These are phyloP conservation scores for Antheraea pernyi DNA, from an alignment of 1,140 invertebrate genomes.

Conservation along the genomic window DNA sequence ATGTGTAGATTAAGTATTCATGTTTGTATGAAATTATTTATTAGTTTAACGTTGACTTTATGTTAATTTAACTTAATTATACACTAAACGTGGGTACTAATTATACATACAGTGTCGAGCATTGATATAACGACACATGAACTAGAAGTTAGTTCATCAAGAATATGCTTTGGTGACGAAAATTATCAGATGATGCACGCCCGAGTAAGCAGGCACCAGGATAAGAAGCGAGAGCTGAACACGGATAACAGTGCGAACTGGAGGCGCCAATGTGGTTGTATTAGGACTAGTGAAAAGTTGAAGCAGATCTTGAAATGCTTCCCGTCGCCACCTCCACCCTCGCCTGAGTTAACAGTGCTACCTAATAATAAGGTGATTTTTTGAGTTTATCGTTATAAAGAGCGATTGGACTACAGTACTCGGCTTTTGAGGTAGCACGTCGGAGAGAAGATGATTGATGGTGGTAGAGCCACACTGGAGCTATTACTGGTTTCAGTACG, in stretches of 20 bases:
- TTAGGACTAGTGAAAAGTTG: conserved; percentile 59
- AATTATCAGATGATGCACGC: neutral
- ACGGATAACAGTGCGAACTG: conserved; percentile 11
- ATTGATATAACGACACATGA: neutral
- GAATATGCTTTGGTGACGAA: neutral
- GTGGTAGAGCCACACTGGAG: too few species aligned
- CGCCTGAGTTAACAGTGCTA: conserved; percentile 15
- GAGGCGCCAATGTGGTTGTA: conserved; percentile 50
- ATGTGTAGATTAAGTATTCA: too few species aligned
- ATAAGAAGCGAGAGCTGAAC: conserved; percentile 19
- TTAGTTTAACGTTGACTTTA: too few species aligned
- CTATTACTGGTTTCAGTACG: too few species aligned
- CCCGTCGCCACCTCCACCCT: conserved; percentile 45
- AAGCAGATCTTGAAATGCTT: conserved; percentile 47
- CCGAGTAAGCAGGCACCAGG: neutral
- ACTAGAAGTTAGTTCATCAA: neutral
- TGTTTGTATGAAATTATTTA: too few species aligned
- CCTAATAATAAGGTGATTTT: neutral
- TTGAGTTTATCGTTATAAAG: neutral
- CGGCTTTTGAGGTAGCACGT: too few species aligned
- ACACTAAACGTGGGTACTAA: too few species aligned
- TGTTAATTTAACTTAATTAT: too few species aligned
- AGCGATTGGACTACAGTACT: too few species aligned
- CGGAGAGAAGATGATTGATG: too few species aligned
- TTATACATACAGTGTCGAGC: neutral